These are phyloP conservation scores for Drosophila orosa DNA, from an alignment of 1,140 invertebrate genomes.

Conservation along the genomic window DNA sequence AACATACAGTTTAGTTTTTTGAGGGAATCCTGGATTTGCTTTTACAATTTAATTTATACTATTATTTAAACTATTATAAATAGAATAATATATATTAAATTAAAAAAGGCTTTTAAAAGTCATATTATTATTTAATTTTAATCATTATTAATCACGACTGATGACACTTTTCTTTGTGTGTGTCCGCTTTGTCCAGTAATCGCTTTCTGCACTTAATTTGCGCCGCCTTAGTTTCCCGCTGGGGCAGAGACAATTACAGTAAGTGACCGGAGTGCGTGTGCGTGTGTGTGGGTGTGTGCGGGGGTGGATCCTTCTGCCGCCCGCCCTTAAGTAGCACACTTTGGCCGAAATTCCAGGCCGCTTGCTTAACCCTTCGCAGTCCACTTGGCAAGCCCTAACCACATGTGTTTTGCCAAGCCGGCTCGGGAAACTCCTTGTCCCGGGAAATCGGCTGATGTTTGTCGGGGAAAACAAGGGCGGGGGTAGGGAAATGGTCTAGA, in stretches of 20 bases:
- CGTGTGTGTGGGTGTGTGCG: constrained; percentile 10
- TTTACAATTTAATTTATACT: neutral
- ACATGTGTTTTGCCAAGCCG: constrained; percentile 65
- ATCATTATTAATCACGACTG: neutral
- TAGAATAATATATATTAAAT: neutral
- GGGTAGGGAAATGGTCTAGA: constrained; percentile 21
- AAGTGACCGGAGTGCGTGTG: constrained; percentile 68
- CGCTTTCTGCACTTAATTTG: constrained; percentile 78
- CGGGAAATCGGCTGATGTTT: constrained; percentile 45
- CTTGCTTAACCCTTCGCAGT: constrained; percentile 70
- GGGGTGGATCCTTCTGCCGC: constrained; percentile 3
- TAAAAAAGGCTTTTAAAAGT: neutral
- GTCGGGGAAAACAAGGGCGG: constrained; percentile 1
- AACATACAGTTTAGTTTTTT: neutral
- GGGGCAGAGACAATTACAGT: constrained; percentile 70
- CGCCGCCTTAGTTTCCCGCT: constrained; percentile 44
- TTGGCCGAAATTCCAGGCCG: constrained; percentile 64
- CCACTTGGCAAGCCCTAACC: constrained; percentile 56
- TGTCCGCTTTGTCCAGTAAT: constrained; percentile 41
- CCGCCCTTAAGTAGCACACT: constrained; percentile 57
- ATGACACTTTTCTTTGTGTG: neutral
- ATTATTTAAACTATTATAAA: neutral
- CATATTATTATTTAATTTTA: neutral
- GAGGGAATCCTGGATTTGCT: neutral
- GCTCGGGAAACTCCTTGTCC: constrained; percentile 37